Evolutionary conservation across 2,888 invertebrate species (phyloP).

Genomic region (Molorchus minor): DNA sequence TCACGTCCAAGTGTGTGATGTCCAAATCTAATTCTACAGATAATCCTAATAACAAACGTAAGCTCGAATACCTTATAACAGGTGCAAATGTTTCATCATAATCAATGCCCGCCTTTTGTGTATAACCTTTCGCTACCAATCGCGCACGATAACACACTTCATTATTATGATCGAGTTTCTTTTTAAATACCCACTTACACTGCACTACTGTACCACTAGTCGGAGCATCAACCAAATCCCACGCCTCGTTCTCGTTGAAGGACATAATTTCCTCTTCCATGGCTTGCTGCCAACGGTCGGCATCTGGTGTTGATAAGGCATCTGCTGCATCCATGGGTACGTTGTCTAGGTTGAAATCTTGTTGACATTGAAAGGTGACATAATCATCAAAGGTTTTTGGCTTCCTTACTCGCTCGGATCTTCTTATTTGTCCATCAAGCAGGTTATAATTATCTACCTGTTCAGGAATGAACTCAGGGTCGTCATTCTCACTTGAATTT

Average conservation of each 20-base stretch:
- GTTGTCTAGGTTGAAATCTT: not conserved
- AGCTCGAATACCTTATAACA: too few relatives aligned
- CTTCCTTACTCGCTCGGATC: slow-evolving; percentile 14
- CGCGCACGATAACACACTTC: slow-evolving; percentile 37
- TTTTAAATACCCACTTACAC: not conserved
- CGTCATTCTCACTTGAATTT: not conserved
- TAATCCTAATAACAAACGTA: slow-evolving; percentile 41
- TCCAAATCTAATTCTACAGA: slow-evolving; percentile 33
- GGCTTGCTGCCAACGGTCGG: slow-evolving; percentile 41
- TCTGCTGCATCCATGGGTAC: slow-evolving; percentile 17
- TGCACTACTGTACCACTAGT: slow-evolving; percentile 25
- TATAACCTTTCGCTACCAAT: too few relatives aligned
- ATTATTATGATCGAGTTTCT: slow-evolving; percentile 19
- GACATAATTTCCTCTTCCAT: slow-evolving; percentile 46
- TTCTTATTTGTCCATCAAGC: not conserved
- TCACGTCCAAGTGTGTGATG: slow-evolving; percentile 39
- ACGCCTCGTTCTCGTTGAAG: slow-evolving; percentile 49
- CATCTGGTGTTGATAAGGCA: slow-evolving; percentile 41
- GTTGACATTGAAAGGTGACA: not conserved
- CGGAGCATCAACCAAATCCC: slow-evolving; percentile 37
- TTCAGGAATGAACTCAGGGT: not conserved
- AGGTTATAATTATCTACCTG: not conserved
- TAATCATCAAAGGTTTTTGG: not conserved
- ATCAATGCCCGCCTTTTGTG: too few relatives aligned
- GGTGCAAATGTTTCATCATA: slow-evolving; percentile 46